A percentile compares a stretch with the other conserved stretches of the same genome.
Conservation (phyloP, 2,888 invertebrate genomes). For the Lamellibrachia satsuma region DNA sequence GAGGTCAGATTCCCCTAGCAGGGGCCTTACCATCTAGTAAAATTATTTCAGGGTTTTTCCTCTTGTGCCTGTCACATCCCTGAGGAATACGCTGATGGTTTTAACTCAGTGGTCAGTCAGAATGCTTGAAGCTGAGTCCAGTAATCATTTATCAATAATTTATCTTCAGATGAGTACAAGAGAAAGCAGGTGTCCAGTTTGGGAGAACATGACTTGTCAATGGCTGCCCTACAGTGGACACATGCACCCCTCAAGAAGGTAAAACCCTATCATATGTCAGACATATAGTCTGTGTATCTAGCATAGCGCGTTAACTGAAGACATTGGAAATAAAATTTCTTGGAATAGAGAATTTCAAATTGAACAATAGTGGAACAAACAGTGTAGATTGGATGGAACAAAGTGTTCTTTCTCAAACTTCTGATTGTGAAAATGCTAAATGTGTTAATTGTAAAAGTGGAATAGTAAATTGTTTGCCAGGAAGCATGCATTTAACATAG, state of each 20-base stretch:
- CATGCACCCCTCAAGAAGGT: slow-evolving; percentile 50
- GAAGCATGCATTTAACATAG: not conserved
- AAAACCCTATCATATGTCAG: not conserved
- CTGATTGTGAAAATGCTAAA: not conserved
- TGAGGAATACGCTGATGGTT: no score
- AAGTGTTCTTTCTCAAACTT: not conserved
- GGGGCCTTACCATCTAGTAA: no score
- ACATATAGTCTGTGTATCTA: no score
- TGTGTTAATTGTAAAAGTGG: not conserved
- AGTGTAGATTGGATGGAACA: not conserved
- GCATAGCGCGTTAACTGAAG: not conserved
- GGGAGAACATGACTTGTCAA: slow-evolving; percentile 50
- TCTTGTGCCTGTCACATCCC: no score
- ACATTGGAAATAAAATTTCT: not conserved
- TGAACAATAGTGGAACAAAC: not conserved
- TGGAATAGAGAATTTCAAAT: not conserved
- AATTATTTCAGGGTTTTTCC: no score
- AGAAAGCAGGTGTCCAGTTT: slow-evolving; percentile 41
- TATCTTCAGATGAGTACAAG: slow-evolving; percentile 51
- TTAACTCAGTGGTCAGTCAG: no score
- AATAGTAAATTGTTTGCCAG: not conserved
- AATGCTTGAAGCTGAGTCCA: not conserved
- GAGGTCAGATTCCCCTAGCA: no score
- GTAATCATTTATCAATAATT: not conserved
- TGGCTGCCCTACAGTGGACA: slow-evolving; percentile 60